Evolutionary conservation across 2,888 invertebrate genomes (phyloP).

Genomic region (Eupithecia pulchellata): DNA sequence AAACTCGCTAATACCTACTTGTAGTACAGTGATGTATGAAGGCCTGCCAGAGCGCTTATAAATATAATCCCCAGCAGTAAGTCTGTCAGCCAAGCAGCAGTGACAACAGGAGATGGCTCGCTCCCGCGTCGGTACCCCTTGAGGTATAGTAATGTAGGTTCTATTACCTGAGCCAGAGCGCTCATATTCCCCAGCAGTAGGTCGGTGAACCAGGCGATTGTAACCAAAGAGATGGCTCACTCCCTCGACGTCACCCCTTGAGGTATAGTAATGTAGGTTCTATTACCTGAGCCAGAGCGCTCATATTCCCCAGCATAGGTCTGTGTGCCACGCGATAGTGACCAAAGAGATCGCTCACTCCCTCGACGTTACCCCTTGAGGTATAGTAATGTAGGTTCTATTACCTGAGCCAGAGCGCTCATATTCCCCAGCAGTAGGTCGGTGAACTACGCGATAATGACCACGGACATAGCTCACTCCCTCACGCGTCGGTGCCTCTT

Average conservation of each 20-base stretch:
- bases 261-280: background rate
- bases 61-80: slow-evolving; percentile 94
- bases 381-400: background rate
- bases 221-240: slow-evolving; percentile 96
- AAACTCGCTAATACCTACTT: background rate
- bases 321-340: slow-evolving; percentile 96
- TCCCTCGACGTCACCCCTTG: slow-evolving; percentile 95
- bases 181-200: slow-evolving; percentile 94
- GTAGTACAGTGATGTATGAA: background rate
- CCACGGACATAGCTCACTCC: slow-evolving; percentile 96
- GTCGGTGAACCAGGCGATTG: slow-evolving; percentile 97
- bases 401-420: slow-evolving; percentile 90
- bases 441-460: slow-evolving; percentile 97
- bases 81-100: slow-evolving; percentile 97
- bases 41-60: slow-evolving; percentile 88
- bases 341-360: slow-evolving; percentile 97
- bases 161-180: slow-evolving; percentile 88
- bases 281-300: slow-evolving; percentile 89
- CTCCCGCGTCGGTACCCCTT: slow-evolving; percentile 95
- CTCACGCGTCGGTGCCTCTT: slow-evolving; percentile 94
- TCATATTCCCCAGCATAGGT: slow-evolving; percentile 95
- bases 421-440: slow-evolving; percentile 96
- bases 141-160: background rate
- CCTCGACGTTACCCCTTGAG: slow-evolving; percentile 92
- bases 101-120: slow-evolving; percentile 97